Percentiles rank a stretch among this genome's conserved stretches.
These are phyloP conservation scores for Ophion slaviceki DNA, from an alignment of 2,888 invertebrate species.

Conservation along the genomic window DNA sequence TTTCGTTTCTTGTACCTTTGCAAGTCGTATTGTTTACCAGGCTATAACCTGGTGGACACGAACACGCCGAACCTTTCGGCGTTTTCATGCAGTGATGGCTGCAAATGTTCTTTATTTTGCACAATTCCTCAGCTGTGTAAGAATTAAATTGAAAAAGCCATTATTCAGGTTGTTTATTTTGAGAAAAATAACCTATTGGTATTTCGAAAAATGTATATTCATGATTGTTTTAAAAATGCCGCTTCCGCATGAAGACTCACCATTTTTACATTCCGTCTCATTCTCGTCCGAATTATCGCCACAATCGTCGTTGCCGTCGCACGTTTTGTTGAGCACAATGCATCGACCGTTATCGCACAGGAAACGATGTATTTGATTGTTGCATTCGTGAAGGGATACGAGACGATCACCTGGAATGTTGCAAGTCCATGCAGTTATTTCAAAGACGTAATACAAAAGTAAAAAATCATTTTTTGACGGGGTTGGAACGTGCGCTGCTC, in stretches of 20 bases:
- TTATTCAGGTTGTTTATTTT: too few relatives aligned
- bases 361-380: constrained; percentile 84
- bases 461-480: background rate
- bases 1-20: constrained; percentile 65
- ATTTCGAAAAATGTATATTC: too few relatives aligned
- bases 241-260: constrained; percentile 60
- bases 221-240: background rate
- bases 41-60: constrained; percentile 84
- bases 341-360: constrained; percentile 86
- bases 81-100: constrained; percentile 82
- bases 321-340: constrained; percentile 84
- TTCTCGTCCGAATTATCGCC: constrained; percentile 88
- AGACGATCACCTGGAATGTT: constrained; percentile 74
- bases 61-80: constrained; percentile 85
- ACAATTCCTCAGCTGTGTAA: constrained; percentile 62
- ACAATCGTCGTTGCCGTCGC: constrained; percentile 86
- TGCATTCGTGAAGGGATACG: constrained; percentile 83
- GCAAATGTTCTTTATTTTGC: constrained; percentile 77
- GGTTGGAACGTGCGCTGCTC: too few relatives aligned
- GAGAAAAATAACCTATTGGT: too few relatives aligned
- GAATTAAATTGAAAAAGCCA: too few relatives aligned
- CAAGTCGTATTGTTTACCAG: constrained; percentile 70
- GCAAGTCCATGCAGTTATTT: too few relatives aligned
- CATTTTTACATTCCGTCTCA: constrained; percentile 78
- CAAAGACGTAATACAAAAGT: constrained; percentile 25